Evolutionary conservation across 2,888 invertebrate species (phyloP).

Genomic region (Tipula lateralis): DNA sequence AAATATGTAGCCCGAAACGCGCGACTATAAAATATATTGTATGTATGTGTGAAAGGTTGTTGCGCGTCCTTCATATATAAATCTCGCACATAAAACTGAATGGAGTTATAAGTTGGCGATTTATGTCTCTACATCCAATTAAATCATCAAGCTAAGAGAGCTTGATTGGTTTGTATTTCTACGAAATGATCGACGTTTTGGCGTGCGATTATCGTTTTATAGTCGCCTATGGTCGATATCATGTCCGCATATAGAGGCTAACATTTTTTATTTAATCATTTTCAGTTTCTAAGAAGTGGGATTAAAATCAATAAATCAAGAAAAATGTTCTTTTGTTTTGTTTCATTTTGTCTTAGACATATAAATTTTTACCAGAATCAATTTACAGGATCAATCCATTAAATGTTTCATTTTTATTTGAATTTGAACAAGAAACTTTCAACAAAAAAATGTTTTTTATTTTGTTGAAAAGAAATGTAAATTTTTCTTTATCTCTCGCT

Average conservation of each 20-base stretch:
- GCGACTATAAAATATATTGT: background rate
- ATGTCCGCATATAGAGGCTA: background rate
- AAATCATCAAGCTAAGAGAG: background rate
- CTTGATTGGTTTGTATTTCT: background rate
- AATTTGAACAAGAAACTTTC: background rate
- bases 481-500: background rate
- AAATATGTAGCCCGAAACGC: background rate
- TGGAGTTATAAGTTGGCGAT: background rate
- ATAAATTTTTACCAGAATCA: background rate
- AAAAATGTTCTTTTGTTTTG: background rate
- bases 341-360: background rate
- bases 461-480: background rate
- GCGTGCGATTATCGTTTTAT: background rate
- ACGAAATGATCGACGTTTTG: background rate
- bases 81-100: too few species aligned
- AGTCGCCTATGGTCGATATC: background rate
- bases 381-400: constrained; percentile 24
- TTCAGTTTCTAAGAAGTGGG: background rate
- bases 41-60: background rate
- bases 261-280: background rate
- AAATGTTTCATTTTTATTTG: background rate
- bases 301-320: constrained; percentile 9
- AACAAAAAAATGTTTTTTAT: background rate
- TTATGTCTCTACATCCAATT: background rate
- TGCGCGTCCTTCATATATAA: background rate